Base-by-base conservation (phyloP, 2,888 invertebrate species). In the Parapristionchus giblindavisi region DNA sequence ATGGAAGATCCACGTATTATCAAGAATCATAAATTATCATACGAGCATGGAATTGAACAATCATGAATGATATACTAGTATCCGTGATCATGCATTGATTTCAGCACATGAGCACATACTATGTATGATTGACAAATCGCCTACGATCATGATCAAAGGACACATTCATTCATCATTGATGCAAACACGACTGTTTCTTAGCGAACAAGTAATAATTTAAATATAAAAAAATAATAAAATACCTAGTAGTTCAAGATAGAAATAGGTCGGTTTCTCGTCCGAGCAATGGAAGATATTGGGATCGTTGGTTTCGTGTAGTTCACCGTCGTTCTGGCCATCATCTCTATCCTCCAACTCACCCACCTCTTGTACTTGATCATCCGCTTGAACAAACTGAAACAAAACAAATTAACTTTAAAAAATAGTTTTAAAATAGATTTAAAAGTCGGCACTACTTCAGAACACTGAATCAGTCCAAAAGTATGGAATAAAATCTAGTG, bases 201-300 rank as follows among this genome's bases (percentile, higher is more conserved):
- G 8, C 8, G 43, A 6, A 54, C 24, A 6, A 54, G 24, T 14
- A 6, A 38, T 38, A 38, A 3, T 63, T 63, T n/a, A n/a, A 36
- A 38, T n/a, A 61, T 61, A 61, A 48, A 48, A 14, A 48, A 21
- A 21, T 6, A 48, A 52, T 11, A 21, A 38, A 14, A 40, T 56
- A 71, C 70, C 70, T 27, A 71, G 36, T 29, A 71, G n/a, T 17
- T 71, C 70, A 17, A 71, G 70, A 32, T 71, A 71, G 70, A 71
- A 71, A n/a, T 54, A 54, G 38, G 70, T 71, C 14, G 70, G 56
- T 36, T 71, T 71, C 56, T 71, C 70, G 8, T 71, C 70, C 1
- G 54, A 40, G n/a, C 70, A 71, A 40, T 56, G 56, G 56, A 71
- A 71, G 54, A 71, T 29, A 56, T 32, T 71, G 27, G 70, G 70